Evolutionary conservation across 2,113 vertebrate genomes (phyloP).

Genomic region (Carlito syrichta): DNA sequence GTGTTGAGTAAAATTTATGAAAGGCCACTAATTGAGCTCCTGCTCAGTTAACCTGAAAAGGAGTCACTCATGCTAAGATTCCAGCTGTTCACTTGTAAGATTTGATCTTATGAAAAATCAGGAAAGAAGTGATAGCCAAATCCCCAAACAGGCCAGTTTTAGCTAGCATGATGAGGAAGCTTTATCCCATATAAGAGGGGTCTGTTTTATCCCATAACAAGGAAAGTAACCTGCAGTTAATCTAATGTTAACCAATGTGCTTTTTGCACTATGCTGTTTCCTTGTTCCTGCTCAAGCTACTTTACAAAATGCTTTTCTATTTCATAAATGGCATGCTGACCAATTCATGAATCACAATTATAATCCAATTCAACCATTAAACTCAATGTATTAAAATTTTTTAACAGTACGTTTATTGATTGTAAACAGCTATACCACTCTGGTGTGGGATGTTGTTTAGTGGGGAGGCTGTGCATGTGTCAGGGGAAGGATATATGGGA

Average conservation of each 20-base stretch:
- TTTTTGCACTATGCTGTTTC: no score
- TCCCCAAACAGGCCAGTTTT: neutral
- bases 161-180: neutral
- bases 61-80: neutral
- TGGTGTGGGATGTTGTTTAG: neutral
- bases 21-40: neutral
- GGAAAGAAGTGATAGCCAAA: neutral
- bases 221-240: neutral
- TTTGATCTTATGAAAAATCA: neutral
- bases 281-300: no score
- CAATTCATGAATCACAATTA: neutral
- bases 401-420: neutral
- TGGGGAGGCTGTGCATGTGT: no score
- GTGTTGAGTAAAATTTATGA: neutral
- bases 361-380: neutral
- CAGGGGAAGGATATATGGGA: no score
- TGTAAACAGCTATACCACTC: neutral
- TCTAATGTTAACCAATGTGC: no score
- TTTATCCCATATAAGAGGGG: no score
- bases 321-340: neutral
- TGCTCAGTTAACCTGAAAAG: neutral
- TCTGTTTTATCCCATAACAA: neutral
- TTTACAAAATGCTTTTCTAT: neutral
- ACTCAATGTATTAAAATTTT: neutral
- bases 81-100: neutral